phyloP scores from a whole-genome alignment of 2,888 invertebrate species.

The Aradus depressus region DNA sequence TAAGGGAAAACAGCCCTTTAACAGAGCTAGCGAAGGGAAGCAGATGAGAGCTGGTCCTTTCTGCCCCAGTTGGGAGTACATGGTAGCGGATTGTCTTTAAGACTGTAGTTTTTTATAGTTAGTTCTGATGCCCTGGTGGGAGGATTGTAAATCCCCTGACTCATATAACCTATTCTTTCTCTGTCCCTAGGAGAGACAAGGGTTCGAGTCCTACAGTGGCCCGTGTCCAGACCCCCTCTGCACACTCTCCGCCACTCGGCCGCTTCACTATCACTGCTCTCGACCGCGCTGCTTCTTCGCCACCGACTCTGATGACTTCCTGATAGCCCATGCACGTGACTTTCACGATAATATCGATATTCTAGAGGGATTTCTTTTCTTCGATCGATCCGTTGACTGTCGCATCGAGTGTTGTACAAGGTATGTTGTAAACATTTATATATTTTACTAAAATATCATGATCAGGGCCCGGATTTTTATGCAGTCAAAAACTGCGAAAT shows the following conservation, averaged over 20 bases:
- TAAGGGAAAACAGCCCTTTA: too few relatives aligned
- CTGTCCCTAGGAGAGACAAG: slow-evolving; percentile 48
- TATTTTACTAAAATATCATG: background rate
- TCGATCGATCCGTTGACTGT: slow-evolving; percentile 61
- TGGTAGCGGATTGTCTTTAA: background rate
- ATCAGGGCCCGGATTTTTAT: too few relatives aligned
- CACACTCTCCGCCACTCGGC: slow-evolving; percentile 41
- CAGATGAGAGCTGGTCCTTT: too few relatives aligned
- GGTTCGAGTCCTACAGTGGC: slow-evolving; percentile 47
- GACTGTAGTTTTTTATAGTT: background rate
- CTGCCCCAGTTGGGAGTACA: background rate
- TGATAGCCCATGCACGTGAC: slow-evolving; percentile 73
- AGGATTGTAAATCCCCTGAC: too few relatives aligned
- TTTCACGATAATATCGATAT: slow-evolving; percentile 74
- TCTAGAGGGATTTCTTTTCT: slow-evolving; percentile 75
- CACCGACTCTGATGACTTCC: slow-evolving; percentile 62
- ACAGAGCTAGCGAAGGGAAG: too few relatives aligned
- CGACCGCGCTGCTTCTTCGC: slow-evolving; percentile 71
- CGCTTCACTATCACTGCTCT: slow-evolving; percentile 73
- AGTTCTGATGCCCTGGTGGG: slow-evolving; percentile 40
- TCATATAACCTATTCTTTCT: too few relatives aligned
- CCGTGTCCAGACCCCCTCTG: slow-evolving; percentile 67
- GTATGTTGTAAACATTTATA: slow-evolving; percentile 27
- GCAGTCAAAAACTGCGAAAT: too few relatives aligned
- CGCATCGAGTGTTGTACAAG: slow-evolving; percentile 50